Conservation (phyloP, 2,113 vertebrate species). For the Emydocephalus ijimae region DNA sequence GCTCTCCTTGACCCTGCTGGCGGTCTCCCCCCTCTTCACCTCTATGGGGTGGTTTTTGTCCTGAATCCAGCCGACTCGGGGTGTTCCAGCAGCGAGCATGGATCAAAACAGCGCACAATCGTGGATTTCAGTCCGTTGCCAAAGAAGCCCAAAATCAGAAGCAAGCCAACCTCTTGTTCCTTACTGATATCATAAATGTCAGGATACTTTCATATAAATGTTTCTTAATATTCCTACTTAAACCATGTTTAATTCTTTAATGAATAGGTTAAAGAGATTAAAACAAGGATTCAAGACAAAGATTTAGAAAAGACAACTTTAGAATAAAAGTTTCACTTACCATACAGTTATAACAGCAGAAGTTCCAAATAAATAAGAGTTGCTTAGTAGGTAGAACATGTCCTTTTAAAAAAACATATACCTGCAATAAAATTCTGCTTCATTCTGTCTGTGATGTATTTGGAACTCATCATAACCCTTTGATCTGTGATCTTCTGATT, state of each 20-base stretch:
- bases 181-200: not conserved
- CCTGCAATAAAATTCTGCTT: not conserved
- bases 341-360: not conserved
- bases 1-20: no score
- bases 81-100: no score
- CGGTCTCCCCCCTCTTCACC: no score
- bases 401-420: not conserved
- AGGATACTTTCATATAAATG: not conserved
- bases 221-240: not conserved
- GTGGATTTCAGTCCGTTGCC: no score
- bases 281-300: not conserved
- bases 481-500: not conserved
- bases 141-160: no score
- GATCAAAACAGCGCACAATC: no score
- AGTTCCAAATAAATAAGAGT: not conserved
- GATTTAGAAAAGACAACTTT: not conserved
- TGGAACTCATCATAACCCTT: not conserved
- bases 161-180: not conserved
- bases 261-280: not conserved
- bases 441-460: not conserved
- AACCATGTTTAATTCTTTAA: not conserved
- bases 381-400: not conserved
- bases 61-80: no score
- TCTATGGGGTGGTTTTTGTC: no score
- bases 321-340: not conserved